Conservation (phyloP, 1,140 invertebrate species). For the Drosophila sulfurigaster region DNA sequence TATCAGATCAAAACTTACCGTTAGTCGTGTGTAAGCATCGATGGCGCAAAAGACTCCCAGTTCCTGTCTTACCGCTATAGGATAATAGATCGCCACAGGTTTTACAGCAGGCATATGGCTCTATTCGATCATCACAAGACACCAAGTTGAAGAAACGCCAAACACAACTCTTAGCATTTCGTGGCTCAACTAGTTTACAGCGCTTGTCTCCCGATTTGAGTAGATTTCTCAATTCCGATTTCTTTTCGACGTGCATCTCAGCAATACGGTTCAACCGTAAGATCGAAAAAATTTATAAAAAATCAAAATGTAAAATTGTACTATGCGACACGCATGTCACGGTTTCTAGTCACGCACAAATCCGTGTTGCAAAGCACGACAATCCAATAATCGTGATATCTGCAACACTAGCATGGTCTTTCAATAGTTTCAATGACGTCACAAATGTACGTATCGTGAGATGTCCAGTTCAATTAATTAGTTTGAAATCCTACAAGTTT, state of each 20-base stretch:
- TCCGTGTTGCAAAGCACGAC: conserved; percentile 57
- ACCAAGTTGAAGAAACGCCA: conserved; percentile 75
- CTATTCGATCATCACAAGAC: conserved; percentile 64
- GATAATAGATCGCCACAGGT: conserved; percentile 71
- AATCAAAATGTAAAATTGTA: conserved; percentile 38
- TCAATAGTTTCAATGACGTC: conserved; percentile 27
- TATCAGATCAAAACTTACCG: conserved; percentile 73
- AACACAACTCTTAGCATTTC: conserved; percentile 72
- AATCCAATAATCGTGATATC: background rate
- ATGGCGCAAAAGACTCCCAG: conserved; percentile 70
- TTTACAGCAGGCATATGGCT: conserved; percentile 74
- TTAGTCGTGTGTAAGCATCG: conserved; percentile 70
- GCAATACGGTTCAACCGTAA: conserved; percentile 2
- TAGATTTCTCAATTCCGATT: conserved; percentile 62
- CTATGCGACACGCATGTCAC: conserved; percentile 64
- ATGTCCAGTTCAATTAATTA: no score
- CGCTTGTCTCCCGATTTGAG: conserved; percentile 69
- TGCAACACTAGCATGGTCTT: conserved; percentile 26
- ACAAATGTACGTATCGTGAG: background rate
- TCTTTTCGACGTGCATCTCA: conserved; percentile 69
- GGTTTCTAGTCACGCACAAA: conserved; percentile 78
- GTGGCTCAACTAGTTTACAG: conserved; percentile 67
- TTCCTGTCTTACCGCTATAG: conserved; percentile 71
- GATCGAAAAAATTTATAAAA: conserved; percentile 42
- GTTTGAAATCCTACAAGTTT: no score